phyloP scores from a whole-genome alignment of 2,113 vertebrate species.

The Noturus placidus region DNA sequence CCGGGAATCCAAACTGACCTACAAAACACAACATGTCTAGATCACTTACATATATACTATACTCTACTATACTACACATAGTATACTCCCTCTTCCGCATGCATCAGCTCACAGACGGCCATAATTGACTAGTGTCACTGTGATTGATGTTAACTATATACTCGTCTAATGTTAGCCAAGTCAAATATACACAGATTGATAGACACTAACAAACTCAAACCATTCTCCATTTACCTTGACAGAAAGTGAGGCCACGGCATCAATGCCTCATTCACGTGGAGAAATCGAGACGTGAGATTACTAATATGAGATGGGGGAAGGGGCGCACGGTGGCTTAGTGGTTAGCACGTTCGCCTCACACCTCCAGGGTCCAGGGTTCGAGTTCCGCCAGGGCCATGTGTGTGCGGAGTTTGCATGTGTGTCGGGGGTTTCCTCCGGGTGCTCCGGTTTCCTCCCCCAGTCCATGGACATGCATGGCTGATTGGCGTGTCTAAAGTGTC shows the following conservation, averaged over 20 bases:
- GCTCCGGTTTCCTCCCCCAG: too few species aligned
- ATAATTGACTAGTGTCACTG: too few species aligned
- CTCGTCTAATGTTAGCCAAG: too few species aligned
- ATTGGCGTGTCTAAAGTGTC: too few species aligned
- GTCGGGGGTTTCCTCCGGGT: too few species aligned
- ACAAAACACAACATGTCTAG: background rate
- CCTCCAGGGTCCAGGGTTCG: too few species aligned
- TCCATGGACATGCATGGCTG: too few species aligned
- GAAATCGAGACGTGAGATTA: background rate
- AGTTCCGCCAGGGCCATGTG: too few species aligned
- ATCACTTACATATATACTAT: background rate
- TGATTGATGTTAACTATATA: background rate
- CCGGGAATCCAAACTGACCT: slow-evolving; percentile 97
- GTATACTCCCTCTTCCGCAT: background rate
- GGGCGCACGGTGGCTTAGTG: too few species aligned
- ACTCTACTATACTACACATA: background rate
- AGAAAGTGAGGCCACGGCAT: background rate
- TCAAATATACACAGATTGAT: too few species aligned
- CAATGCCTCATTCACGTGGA: background rate
- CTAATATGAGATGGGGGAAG: background rate
- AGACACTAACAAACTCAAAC: background rate
- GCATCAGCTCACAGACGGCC: background rate
- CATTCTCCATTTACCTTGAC: background rate
- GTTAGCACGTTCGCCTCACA: too few species aligned
- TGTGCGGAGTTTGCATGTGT: too few species aligned